Percentiles rank a stretch among this genome's conserved stretches.
Conservation (phyloP, 2,113 vertebrate genomes). For the Zapornia atra region DNA sequence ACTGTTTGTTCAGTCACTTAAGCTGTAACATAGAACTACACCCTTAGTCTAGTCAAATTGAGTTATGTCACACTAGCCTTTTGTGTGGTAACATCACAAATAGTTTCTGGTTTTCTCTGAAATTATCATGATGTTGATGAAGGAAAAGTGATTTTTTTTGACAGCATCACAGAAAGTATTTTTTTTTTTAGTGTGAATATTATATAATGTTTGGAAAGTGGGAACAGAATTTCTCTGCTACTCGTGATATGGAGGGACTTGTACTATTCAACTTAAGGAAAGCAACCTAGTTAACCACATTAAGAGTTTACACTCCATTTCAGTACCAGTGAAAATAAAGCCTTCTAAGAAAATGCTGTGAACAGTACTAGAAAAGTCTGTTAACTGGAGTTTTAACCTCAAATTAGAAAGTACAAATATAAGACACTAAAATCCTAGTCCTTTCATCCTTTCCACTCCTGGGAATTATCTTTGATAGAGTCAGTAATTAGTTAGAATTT, state of each 20-base stretch:
- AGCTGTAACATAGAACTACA: neutral
- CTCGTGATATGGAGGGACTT: neutral
- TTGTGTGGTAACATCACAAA: conserved; percentile 24
- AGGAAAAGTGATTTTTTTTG: neutral
- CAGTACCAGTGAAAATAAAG: neutral
- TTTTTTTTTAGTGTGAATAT: neutral
- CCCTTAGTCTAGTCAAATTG: neutral
- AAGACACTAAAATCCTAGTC: neutral
- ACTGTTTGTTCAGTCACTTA: neutral
- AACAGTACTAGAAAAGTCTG: neutral
- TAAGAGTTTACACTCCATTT: neutral
- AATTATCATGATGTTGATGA: neutral
- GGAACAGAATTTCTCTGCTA: neutral
- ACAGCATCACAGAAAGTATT: neutral
- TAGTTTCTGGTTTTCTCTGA: neutral
- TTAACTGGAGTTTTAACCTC: neutral
- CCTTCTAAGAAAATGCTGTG: neutral
- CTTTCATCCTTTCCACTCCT: neutral
- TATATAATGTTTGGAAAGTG: neutral
- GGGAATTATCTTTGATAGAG: neutral
- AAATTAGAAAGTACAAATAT: neutral
- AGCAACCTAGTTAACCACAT: neutral
- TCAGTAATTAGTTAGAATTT: neutral
- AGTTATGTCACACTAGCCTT: neutral
- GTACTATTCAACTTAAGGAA: neutral